A percentile compares a stretch with the other conserved stretches of the same genome.
Evolutionary conservation across 1,140 invertebrate species (phyloP).

Genomic region (Sesamia nonagrioides): DNA sequence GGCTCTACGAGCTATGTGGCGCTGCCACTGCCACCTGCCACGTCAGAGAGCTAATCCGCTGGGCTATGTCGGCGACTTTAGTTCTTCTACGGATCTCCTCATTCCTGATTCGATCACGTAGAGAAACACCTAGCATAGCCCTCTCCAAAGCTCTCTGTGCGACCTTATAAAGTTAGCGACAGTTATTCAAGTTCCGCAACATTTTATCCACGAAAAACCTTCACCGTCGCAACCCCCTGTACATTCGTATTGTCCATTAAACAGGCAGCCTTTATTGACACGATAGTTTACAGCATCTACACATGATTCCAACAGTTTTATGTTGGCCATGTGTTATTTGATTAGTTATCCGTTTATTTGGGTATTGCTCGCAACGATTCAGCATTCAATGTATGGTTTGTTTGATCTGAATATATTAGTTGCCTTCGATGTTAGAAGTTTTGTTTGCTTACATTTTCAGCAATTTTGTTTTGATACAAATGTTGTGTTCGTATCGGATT

Average conservation of each 20-base stretch:
- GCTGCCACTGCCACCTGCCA: no score
- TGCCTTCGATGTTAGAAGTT: constrained; percentile 18
- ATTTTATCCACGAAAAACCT: background rate
- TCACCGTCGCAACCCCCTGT: background rate
- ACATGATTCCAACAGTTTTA: constrained; percentile 44
- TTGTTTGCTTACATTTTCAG: constrained; percentile 34
- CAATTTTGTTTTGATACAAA: constrained; percentile 12
- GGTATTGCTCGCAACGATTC: constrained; percentile 49
- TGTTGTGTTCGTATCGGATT: constrained; percentile 4
- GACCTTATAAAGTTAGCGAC: no score
- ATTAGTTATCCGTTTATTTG: constrained; percentile 54
- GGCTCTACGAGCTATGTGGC: no score
- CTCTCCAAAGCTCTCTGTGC: no score
- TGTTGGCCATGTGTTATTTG: constrained; percentile 54
- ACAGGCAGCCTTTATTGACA: constrained; percentile 52
- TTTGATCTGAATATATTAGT: constrained; percentile 51
- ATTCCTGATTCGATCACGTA: no score
- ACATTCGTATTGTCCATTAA: constrained; percentile 44
- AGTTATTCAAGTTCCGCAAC: no score
- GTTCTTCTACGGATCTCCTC: no score
- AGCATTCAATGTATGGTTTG: constrained; percentile 47
- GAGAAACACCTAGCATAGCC: no score
- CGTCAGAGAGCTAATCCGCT: no score
- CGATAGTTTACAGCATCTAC: constrained; percentile 39
- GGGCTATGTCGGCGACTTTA: no score